phyloP scores from a whole-genome alignment of 1,140 invertebrate species.

The Drosophila albomicans region DNA sequence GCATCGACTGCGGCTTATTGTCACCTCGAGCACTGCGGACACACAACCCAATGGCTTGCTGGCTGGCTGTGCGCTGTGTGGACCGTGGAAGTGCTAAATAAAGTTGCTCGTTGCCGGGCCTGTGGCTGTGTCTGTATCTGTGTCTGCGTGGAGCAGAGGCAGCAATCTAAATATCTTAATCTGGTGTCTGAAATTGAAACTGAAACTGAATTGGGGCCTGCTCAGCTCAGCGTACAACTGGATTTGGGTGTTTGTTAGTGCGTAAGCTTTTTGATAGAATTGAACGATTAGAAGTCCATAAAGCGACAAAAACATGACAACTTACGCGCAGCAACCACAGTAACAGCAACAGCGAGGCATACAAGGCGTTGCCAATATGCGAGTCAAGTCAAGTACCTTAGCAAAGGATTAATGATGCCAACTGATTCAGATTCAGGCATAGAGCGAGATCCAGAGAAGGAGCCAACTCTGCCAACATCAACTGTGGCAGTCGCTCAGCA shows the following conservation, averaged over 20 bases:
- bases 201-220: constrained; percentile 62
- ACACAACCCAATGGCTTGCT: not conserved
- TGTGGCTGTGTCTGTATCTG: constrained; percentile 18
- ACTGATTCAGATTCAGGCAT: constrained; percentile 37
- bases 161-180: constrained; percentile 84
- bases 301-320: constrained; percentile 85
- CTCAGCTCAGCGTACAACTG: constrained; percentile 37
- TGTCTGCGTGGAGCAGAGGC: constrained; percentile 48
- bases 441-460: constrained; percentile 5
- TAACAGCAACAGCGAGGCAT: constrained; percentile 39
- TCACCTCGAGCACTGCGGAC: constrained; percentile 66
- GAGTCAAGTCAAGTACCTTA: constrained; percentile 3
- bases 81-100: constrained; percentile 46
- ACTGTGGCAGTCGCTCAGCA: constrained; percentile 76
- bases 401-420: constrained; percentile 84
- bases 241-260: constrained; percentile 79
- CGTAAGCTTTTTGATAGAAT: constrained; percentile 85
- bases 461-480: constrained; percentile 61
- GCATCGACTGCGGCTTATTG: constrained; percentile 69
- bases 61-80: no score
- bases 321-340: constrained; percentile 59
- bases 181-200: constrained; percentile 54
- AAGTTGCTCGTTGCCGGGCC: constrained; percentile 31
- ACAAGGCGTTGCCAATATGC: constrained; percentile 68
- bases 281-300: constrained; percentile 85